Conservation (phyloP, 2,113 vertebrate species). For the Oryzias woworae region DNA sequence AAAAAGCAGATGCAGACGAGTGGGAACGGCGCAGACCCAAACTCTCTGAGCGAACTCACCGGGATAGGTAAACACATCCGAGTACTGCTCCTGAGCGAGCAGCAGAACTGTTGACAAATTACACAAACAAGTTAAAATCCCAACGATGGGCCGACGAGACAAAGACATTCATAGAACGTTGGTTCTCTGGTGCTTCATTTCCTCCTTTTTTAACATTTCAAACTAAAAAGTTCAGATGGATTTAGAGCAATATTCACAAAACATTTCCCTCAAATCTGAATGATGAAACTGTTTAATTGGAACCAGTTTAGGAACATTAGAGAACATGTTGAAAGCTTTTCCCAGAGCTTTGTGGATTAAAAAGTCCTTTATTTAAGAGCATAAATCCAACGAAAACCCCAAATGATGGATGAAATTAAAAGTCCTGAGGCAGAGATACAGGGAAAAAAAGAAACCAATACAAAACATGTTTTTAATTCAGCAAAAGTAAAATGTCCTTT, state of each 20-base stretch:
- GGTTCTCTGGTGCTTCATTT: too few species aligned
- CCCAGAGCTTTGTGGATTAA: neutral
- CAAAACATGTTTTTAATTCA: too few species aligned
- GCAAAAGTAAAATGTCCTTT: too few species aligned
- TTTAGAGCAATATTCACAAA: too few species aligned
- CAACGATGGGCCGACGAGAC: slow-evolving; percentile 5
- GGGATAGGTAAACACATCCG: slow-evolving; percentile 44
- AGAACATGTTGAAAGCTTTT: neutral
- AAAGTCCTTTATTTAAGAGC: too few species aligned
- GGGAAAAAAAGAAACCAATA: too few species aligned
- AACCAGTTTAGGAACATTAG: neutral
- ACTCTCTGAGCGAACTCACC: slow-evolving; percentile 64
- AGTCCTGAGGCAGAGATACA: too few species aligned
- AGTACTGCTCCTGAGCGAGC: slow-evolving; percentile 65
- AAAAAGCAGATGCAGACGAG: slow-evolving; percentile 53
- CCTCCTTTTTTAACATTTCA: too few species aligned
- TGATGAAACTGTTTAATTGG: neutral
- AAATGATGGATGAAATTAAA: too few species aligned
- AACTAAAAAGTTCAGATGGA: too few species aligned
- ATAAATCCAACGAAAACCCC: too few species aligned
- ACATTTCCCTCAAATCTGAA: neutral
- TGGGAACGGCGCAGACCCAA: slow-evolving; percentile 24
- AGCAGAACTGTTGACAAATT: slow-evolving; percentile 57
- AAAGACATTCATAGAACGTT: neutral
- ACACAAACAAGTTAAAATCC: slow-evolving; percentile 16